phyloP scores from a whole-genome alignment of 2,113 vertebrate species.

The Amphilophus citrinellus region DNA sequence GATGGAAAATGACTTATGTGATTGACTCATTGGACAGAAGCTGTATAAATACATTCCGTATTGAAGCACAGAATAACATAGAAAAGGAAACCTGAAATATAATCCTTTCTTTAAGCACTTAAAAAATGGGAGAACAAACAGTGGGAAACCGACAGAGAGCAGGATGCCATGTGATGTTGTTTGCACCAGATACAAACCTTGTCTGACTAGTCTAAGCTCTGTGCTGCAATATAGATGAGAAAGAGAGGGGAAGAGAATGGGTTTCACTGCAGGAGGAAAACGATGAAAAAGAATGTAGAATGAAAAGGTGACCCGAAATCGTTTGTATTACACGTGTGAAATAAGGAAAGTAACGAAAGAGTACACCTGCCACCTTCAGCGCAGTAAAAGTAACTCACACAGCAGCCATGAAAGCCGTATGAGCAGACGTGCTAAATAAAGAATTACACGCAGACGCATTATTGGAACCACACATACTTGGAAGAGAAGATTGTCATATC shows the following conservation, averaged over 20 bases:
- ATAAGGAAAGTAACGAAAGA: conserved; percentile 36
- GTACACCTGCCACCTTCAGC: conserved; percentile 31
- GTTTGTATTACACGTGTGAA: conserved; percentile 26
- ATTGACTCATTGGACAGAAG: conserved; percentile 11
- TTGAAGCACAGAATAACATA: background rate
- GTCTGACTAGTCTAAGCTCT: conserved; percentile 31
- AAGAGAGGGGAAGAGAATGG: conserved; percentile 7
- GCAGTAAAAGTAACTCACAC: background rate
- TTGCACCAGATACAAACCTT: conserved; percentile 38
- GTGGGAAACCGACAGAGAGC: conserved; percentile 16
- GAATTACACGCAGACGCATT: background rate
- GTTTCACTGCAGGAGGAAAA: conserved; percentile 35
- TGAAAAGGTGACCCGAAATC: conserved; percentile 43
- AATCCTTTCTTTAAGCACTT: background rate
- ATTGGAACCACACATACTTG: background rate
- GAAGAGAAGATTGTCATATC: background rate
- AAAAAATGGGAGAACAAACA: background rate
- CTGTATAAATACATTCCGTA: background rate
- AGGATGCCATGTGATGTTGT: conserved; percentile 36
- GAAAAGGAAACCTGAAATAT: background rate
- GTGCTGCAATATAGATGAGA: conserved; percentile 48
- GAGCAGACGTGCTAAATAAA: background rate
- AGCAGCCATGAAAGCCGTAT: background rate
- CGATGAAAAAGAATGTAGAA: conserved; percentile 54
- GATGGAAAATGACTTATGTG: background rate